Evolutionary conservation across 2,797 vertebrate species (phyloP).

Genomic region (Dromococcyx pavoninus): DNA sequence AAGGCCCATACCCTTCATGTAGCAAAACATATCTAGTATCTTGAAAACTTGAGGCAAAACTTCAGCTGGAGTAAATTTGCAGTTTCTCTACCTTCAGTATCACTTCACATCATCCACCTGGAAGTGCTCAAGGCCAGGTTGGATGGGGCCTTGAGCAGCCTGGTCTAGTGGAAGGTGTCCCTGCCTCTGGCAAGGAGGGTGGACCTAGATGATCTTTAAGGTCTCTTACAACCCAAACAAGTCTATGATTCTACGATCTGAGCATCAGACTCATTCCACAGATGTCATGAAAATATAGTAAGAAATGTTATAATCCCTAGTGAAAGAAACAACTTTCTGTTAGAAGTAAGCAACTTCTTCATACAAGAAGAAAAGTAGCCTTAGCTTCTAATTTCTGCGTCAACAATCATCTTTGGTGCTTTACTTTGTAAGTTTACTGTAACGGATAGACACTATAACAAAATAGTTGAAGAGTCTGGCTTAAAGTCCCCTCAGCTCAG

Average conservation of each 20-base stretch:
- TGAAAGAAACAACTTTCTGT: background rate
- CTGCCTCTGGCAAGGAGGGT: too few species aligned
- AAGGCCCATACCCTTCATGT: background rate
- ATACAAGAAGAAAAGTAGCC: background rate
- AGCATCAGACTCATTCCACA: background rate
- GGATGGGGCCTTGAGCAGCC: too few species aligned
- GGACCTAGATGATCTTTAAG: too few species aligned
- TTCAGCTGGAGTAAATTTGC: background rate
- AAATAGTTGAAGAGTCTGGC: background rate
- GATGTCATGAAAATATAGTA: background rate
- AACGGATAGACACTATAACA: background rate
- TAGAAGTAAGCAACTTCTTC: background rate
- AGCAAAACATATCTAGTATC: background rate
- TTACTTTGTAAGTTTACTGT: background rate
- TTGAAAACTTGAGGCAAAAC: background rate
- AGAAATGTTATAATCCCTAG: background rate
- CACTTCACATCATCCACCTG: background rate
- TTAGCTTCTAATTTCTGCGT: background rate
- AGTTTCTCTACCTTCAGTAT: background rate
- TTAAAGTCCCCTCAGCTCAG: background rate
- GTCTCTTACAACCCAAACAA: too few species aligned
- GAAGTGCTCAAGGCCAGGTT: too few species aligned
- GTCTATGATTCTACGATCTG: too few species aligned
- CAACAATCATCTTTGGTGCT: background rate
- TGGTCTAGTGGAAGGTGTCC: too few species aligned